Conservation (phyloP, 2,888 invertebrate genomes). For the Cantharis lateralis region DNA sequence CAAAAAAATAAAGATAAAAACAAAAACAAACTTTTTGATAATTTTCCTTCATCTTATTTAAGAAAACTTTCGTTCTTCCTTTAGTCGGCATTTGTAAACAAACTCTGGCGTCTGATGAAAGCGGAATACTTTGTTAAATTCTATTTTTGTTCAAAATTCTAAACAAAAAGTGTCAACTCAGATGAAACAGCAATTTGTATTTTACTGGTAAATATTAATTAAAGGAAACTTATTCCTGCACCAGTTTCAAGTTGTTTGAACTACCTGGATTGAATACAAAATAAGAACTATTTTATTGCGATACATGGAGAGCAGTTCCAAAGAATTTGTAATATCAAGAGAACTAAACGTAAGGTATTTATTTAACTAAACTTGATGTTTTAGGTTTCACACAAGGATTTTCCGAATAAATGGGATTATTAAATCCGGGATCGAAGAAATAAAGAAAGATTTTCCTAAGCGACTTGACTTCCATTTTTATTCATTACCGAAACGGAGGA, state of each 20-base stretch:
- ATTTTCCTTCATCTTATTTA: background rate
- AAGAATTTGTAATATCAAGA: background rate
- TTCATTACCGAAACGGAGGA: background rate
- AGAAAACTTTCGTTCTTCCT: background rate
- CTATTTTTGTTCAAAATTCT: background rate
- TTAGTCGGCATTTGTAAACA: background rate
- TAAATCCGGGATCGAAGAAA: background rate
- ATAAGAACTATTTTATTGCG: background rate
- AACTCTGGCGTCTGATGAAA: background rate
- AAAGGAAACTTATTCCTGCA: background rate
- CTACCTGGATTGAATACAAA: background rate
- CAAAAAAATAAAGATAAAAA: background rate
- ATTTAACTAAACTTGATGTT: background rate
- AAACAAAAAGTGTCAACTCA: background rate
- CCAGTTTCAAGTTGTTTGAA: background rate
- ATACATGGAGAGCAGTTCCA: background rate
- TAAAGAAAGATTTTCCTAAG: background rate
- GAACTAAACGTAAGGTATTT: background rate
- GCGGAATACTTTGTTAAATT: background rate
- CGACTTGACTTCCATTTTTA: background rate
- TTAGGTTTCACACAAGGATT: background rate
- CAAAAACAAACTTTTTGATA: background rate
- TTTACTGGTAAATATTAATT: background rate
- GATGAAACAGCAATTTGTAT: background rate
- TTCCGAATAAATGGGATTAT: background rate